Conservation (phyloP, 2,888 invertebrate species). For the Apodemia mormo region DNA sequence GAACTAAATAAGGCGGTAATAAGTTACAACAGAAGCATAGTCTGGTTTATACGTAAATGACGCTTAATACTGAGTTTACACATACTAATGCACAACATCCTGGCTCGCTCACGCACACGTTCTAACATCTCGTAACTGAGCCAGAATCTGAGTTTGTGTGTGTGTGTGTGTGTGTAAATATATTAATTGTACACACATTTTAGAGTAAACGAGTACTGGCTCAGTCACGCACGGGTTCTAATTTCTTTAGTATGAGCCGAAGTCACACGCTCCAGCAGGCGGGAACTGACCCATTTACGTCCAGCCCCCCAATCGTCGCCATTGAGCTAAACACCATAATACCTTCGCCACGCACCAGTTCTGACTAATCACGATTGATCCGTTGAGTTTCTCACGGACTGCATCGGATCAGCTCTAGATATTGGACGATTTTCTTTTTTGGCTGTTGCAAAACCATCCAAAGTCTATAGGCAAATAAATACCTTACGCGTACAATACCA, state of each 20-base stretch:
- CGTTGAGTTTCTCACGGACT: not conserved
- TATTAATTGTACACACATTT: not conserved
- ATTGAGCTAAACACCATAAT: not conserved
- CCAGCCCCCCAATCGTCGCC: not conserved
- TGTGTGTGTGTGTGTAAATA: not conserved
- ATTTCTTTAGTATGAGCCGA: slow-evolving; percentile 20
- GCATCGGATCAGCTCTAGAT: not conserved
- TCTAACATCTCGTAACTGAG: not conserved
- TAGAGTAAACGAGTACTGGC: not conserved
- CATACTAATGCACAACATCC: not conserved
- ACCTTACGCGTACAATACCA: not conserved
- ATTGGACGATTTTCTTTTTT: not conserved
- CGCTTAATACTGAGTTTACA: not conserved
- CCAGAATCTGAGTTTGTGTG: not conserved
- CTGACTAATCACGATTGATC: not conserved
- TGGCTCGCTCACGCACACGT: slow-evolving; percentile 3
- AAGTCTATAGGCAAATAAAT: not conserved
- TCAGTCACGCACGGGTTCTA: not conserved
- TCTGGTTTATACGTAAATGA: slow-evolving; percentile 2
- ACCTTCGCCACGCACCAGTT: not conserved
- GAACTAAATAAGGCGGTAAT: no score
- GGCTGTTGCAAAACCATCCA: not conserved
- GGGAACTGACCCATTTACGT: not conserved
- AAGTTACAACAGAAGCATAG: not conserved
- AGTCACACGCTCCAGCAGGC: slow-evolving; percentile 26